A percentile compares a stretch with the other conserved stretches of the same genome.
phyloP scores from a whole-genome alignment of 2,113 vertebrate genomes.

The Hemibagrus wyckioides region DNA sequence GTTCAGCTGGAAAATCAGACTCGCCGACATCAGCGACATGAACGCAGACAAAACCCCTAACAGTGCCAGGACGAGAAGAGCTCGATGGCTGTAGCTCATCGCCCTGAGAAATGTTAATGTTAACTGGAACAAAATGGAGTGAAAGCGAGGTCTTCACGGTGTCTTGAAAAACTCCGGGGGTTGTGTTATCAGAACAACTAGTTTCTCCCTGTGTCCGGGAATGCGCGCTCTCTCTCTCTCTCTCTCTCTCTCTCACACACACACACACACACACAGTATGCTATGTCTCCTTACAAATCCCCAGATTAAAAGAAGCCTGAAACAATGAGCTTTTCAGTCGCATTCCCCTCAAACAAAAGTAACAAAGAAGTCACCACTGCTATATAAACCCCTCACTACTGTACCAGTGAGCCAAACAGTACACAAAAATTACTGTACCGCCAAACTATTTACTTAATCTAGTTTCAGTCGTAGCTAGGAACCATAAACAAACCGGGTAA shows the following conservation, averaged over 20 bases:
- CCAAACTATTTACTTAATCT: not conserved
- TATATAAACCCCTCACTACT: not conserved
- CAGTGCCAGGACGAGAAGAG: conserved; percentile 76
- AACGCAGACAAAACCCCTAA: conserved; percentile 81
- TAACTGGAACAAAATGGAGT: not conserved
- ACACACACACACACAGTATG: conserved; percentile 62
- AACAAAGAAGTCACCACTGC: not conserved
- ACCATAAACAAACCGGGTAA: not conserved
- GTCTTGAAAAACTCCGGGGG: not conserved
- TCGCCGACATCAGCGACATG: conserved; percentile 81
- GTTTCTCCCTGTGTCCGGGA: not conserved
- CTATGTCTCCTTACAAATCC: conserved; percentile 69
- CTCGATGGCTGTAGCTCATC: conserved; percentile 78
- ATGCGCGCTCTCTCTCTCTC: conserved; percentile 47
- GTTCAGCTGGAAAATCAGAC: conserved; percentile 85
- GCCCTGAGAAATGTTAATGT: conserved; percentile 2
- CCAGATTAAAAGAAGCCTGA: conserved; percentile 67
- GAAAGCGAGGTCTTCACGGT: not conserved
- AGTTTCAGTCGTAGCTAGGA: not conserved
- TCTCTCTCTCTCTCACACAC: conserved; percentile 46
- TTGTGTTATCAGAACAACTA: not conserved
- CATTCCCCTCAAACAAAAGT: conserved; percentile 36
- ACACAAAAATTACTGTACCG: not conserved
- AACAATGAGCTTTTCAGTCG: conserved; percentile 71
- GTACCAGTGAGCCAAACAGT: not conserved